Conservation (phyloP, 1,140 invertebrate species). For the Probaryconus sp. region DNA sequence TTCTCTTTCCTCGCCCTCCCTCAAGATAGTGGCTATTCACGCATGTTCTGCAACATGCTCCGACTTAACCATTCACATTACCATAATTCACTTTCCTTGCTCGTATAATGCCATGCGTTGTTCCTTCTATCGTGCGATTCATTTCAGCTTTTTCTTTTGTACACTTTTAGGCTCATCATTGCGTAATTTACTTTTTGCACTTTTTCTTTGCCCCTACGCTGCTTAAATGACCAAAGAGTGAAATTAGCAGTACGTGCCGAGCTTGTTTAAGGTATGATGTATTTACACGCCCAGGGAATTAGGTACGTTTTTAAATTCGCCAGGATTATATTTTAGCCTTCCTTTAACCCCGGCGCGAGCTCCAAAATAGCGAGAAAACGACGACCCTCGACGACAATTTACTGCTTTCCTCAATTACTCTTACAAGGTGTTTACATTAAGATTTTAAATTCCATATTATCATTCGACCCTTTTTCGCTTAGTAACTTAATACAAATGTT, state of each 20-base stretch:
- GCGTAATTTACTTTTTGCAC: conserved; percentile 50
- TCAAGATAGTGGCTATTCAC: conserved; percentile 37
- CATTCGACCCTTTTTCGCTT: too few relatives aligned
- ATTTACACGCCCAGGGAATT: conserved; percentile 23
- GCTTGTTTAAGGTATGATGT: conserved; percentile 40
- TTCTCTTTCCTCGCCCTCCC: conserved; percentile 35
- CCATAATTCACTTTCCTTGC: conserved; percentile 58
- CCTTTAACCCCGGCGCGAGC: too few relatives aligned
- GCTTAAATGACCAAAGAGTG: conserved; percentile 23
- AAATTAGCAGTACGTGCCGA: conserved; percentile 52
- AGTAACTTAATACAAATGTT: too few relatives aligned
- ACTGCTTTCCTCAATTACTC: too few relatives aligned
- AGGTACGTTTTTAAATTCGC: conserved; percentile 32
- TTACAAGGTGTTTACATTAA: too few relatives aligned
- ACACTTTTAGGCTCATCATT: conserved; percentile 54
- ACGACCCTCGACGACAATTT: too few relatives aligned
- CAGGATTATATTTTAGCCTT: conserved; percentile 3
- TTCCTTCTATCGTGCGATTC: conserved; percentile 38
- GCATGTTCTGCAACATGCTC: conserved; percentile 32
- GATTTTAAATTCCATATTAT: too few relatives aligned
- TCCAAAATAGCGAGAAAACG: too few relatives aligned
- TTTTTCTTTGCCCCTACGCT: conserved; percentile 27
- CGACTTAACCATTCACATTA: conserved; percentile 50
- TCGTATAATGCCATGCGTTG: conserved; percentile 47
- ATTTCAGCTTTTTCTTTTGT: conserved; percentile 25